These are phyloP conservation scores for Falco berigora DNA, from an alignment of 2,797 vertebrate genomes.

Conservation along the genomic window DNA sequence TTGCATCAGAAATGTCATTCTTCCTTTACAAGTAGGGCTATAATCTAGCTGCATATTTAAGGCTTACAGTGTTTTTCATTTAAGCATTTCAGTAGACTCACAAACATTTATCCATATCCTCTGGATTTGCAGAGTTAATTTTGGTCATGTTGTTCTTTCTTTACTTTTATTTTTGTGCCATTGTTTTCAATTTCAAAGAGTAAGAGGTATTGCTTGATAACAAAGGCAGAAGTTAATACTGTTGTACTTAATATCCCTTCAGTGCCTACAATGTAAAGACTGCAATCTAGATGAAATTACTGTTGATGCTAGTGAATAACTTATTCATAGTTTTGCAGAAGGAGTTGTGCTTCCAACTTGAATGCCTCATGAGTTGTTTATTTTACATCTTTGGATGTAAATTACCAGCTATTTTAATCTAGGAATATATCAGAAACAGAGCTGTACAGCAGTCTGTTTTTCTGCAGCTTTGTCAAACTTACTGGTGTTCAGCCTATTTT, in stretches of 20 bases:
- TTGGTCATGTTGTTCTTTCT: neutral
- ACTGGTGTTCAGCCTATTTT: constrained; percentile 27
- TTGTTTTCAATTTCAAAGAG: constrained; percentile 44
- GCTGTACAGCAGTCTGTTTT: constrained; percentile 3
- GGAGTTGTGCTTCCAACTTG: constrained; percentile 30
- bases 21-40: neutral
- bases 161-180: constrained; percentile 12
- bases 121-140: constrained; percentile 17
- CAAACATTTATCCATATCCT: neutral
- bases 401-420: constrained; percentile 61
- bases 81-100: neutral
- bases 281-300: constrained; percentile 60
- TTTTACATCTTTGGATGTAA: constrained; percentile 64
- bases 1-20: neutral
- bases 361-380: constrained; percentile 48
- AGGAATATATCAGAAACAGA: constrained; percentile 46
- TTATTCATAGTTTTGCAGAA: constrained; percentile 57
- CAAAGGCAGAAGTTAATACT: constrained; percentile 56
- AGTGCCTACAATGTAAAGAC: neutral
- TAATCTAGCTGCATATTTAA: neutral
- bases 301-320: constrained; percentile 52
- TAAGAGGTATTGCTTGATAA: constrained; percentile 31
- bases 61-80: neutral
- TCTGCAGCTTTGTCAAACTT: constrained; percentile 34
- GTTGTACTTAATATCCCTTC: constrained; percentile 53